Evolutionary conservation across 2,797 vertebrate species (phyloP).

Genomic region (Xerus rutilus): DNA sequence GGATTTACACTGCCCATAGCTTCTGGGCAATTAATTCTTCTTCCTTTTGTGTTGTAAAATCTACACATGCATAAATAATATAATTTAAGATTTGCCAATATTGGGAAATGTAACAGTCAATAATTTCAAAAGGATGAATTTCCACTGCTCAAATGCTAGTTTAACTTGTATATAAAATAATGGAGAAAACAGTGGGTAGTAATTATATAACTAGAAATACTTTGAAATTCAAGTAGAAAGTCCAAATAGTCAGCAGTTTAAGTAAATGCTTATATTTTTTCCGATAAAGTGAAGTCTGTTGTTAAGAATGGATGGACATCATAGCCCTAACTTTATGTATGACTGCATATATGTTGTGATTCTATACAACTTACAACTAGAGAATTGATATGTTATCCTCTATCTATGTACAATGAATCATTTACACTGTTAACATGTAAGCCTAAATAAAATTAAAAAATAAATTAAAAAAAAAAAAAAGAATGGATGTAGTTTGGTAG

Average conservation of each 20-base stretch:
- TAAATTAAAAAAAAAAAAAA: too few relatives aligned
- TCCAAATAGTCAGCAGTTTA: background rate
- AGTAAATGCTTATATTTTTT: background rate
- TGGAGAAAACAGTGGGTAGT: background rate
- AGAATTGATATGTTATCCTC: too few relatives aligned
- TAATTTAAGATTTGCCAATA: background rate
- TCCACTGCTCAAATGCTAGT: background rate
- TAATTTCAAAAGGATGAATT: background rate
- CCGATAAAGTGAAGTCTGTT: background rate
- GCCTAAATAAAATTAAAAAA: too few relatives aligned
- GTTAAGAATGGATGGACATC: too few relatives aligned
- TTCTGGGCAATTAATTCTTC: background rate
- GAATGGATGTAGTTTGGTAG: background rate
- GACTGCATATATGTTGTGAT: too few relatives aligned
- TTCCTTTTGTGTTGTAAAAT: background rate
- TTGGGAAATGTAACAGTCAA: background rate
- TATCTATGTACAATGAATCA: too few relatives aligned
- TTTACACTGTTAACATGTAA: too few relatives aligned
- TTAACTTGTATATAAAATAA: background rate
- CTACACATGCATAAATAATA: background rate
- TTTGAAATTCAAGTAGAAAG: background rate
- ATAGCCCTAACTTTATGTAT: too few relatives aligned
- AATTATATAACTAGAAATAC: background rate
- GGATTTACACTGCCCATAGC: background rate
- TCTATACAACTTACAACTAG: too few relatives aligned